A percentile compares a stretch with the other conserved stretches of the same genome.
phyloP scores from a whole-genome alignment of 2,888 invertebrate species.

The Bombyx huttoni region DNA sequence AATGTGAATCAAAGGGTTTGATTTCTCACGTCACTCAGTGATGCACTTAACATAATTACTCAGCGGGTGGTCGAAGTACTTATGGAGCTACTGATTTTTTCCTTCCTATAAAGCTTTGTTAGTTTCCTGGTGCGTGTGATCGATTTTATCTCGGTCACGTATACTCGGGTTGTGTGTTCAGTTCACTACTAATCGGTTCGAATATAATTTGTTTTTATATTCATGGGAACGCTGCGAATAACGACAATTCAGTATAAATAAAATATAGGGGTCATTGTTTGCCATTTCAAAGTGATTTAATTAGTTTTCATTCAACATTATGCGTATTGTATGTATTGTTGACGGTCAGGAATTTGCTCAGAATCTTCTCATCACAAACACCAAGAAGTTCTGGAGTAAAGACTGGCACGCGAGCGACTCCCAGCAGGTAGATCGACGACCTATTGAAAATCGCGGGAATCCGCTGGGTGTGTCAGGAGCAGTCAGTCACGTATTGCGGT shows the following conservation, averaged over 20 bases:
- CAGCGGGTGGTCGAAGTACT: conserved; percentile 41
- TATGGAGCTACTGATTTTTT: background rate
- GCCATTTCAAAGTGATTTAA: no score
- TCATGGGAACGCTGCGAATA: background rate
- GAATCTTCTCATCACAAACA: no score
- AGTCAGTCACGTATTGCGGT: no score
- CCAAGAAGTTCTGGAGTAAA: no score
- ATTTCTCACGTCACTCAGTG: conserved; percentile 27
- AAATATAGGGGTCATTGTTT: background rate
- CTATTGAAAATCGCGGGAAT: no score
- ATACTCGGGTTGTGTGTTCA: background rate
- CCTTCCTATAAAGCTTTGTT: background rate
- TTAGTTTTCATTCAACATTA: no score
- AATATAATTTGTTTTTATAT: background rate
- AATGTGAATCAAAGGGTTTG: conserved; percentile 9
- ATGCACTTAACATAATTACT: conserved; percentile 27
- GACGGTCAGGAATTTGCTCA: no score
- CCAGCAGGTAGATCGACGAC: no score
- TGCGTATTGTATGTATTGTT: no score
- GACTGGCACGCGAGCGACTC: no score
- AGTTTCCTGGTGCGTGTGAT: background rate
- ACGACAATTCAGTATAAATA: no score
- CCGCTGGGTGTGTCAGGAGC: no score
- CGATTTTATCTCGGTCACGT: background rate
- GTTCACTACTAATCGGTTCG: background rate